Conservation (phyloP, 1,140 invertebrate species). For the Brachionus sp. region DNA sequence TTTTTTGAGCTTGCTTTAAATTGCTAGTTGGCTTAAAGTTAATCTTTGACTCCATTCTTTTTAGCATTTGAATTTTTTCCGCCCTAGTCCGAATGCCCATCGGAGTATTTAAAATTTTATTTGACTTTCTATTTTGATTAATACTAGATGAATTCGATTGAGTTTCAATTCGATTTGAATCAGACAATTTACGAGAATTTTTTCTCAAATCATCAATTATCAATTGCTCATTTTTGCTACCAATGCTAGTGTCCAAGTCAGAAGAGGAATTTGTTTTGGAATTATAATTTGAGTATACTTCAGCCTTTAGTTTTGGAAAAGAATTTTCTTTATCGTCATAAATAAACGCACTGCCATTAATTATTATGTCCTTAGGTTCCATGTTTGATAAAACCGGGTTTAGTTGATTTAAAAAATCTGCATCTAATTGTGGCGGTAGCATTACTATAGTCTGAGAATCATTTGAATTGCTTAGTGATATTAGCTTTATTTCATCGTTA, state of each 20-base stretch:
- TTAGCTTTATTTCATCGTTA: constrained; percentile 63
- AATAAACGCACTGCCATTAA: constrained; percentile 23
- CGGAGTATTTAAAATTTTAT: not conserved
- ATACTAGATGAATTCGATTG: constrained; percentile 38
- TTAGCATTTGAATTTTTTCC: not conserved
- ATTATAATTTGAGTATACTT: not conserved
- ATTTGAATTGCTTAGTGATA: constrained; percentile 71
- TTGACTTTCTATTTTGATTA: not conserved
- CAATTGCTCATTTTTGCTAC: not conserved
- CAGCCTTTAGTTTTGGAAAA: constrained; percentile 9
- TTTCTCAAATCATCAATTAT: constrained; percentile 1
- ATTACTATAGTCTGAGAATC: constrained; percentile 89
- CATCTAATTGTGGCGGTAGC: constrained; percentile 75
- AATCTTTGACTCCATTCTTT: not conserved
- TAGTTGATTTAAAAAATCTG: not conserved
- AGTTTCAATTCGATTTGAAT: constrained; percentile 20
- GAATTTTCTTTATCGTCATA: constrained; percentile 27
- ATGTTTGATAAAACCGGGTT: not conserved
- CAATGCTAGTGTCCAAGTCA: not conserved
- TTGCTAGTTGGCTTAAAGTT: constrained; percentile 5
- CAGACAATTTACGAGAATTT: not conserved
- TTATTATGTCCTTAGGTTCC: not conserved
- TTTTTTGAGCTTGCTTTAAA: constrained; percentile 18
- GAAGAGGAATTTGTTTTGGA: not conserved
- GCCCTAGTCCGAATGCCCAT: constrained; percentile 24